Conservation (phyloP, 1,140 invertebrate genomes). For the Zaprionus gabonicus region DNA sequence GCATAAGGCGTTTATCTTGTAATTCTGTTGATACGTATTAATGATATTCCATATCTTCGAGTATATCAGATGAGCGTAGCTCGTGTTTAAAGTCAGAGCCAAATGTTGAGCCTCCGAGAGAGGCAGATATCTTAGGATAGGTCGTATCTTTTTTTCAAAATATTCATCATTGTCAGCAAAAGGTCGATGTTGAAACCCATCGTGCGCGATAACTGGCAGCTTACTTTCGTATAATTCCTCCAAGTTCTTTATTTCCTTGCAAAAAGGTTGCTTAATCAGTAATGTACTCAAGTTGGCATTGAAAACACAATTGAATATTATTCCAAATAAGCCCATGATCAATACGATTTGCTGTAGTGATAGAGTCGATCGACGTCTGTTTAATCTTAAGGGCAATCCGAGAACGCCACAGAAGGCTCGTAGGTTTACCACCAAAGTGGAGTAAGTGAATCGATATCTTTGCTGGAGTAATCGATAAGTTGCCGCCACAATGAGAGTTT, state of each 20-base stretch:
- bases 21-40: not conserved
- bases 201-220: not conserved
- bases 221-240: constrained; percentile 23
- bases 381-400: constrained; percentile 25
- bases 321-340: constrained; percentile 49
- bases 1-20: not conserved
- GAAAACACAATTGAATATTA: constrained; percentile 46
- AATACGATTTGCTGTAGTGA: constrained; percentile 40
- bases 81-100: not conserved
- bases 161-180: no score
- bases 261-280: constrained; percentile 19
- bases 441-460: not conserved
- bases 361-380: not conserved
- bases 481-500: constrained; percentile 19
- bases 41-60: not conserved
- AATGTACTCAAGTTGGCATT: constrained; percentile 52
- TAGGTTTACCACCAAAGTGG: constrained; percentile 36
- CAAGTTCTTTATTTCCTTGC: constrained; percentile 21
- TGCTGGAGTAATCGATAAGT: not conserved
- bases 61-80: constrained; percentile 3
- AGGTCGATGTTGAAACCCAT: not conserved
- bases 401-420: constrained; percentile 31
- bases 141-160: no score
- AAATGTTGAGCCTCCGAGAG: not conserved
- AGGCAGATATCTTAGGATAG: no score